These are phyloP conservation scores for Tenrec ecaudatus DNA, from an alignment of 2,113 vertebrate genomes.

Conservation along the genomic window DNA sequence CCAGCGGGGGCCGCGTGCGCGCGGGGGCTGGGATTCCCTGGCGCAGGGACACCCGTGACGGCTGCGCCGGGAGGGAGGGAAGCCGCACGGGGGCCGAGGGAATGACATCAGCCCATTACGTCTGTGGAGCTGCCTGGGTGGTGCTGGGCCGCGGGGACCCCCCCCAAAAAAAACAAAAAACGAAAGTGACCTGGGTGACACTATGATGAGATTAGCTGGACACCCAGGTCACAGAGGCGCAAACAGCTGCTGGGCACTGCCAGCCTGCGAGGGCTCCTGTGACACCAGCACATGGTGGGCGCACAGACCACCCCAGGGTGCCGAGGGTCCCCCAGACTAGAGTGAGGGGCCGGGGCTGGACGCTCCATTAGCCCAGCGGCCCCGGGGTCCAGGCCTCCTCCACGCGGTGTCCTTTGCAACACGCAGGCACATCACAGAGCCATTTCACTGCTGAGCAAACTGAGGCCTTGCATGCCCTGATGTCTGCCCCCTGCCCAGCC, in stretches of 20 bases:
- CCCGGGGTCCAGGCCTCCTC: not conserved
- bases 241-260: not conserved
- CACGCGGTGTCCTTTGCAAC: too few species aligned
- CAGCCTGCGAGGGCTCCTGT: too few species aligned
- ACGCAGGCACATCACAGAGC: too few species aligned
- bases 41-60: constrained; percentile 61
- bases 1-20: not conserved
- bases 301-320: not conserved
- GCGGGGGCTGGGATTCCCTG: constrained; percentile 77
- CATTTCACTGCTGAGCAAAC: too few species aligned
- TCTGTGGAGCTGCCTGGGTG: not conserved
- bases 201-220: not conserved
- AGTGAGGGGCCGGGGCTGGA: not conserved
- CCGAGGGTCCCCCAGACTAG: not conserved
- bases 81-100: too few species aligned
- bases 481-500: too few species aligned
- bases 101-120: constrained; percentile 63
- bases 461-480: too few species aligned
- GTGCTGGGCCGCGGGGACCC: not conserved
- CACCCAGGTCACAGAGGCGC: not conserved
- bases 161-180: not conserved
- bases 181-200: not conserved
- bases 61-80: not conserved
- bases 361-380: too few species aligned
- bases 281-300: not conserved